A percentile compares a stretch with the other conserved stretches of the same genome.
These are phyloP conservation scores for Acanthococcus lagerstroemiae DNA, from an alignment of 2,888 invertebrate species.

Conservation along the genomic window DNA sequence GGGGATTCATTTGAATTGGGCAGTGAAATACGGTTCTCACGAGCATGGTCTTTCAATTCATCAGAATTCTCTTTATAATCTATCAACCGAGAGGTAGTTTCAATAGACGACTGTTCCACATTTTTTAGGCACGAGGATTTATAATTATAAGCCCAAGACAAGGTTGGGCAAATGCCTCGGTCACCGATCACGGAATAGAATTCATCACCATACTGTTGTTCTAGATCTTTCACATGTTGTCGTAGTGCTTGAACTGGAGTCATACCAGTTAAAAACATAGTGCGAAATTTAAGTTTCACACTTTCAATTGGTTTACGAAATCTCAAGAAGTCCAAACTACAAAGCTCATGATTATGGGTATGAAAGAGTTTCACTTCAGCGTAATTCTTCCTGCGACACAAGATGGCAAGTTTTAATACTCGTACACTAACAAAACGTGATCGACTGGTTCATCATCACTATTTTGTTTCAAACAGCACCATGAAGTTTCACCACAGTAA, in stretches of 20 bases:
- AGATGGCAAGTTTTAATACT: too few species aligned
- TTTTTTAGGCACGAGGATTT: background rate
- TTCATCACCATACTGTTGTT: conserved; percentile 9
- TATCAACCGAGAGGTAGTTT: too few species aligned
- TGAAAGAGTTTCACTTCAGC: too few species aligned
- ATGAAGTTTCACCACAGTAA: too few species aligned
- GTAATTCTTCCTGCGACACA: too few species aligned
- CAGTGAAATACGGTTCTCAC: background rate
- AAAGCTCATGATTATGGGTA: too few species aligned
- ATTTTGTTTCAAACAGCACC: too few species aligned
- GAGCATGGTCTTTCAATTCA: too few species aligned
- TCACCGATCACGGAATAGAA: background rate
- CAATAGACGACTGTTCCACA: background rate
- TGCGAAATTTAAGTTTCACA: background rate
- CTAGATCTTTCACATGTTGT: conserved; percentile 11
- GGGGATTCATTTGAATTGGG: too few species aligned
- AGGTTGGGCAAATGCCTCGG: conserved; percentile 8
- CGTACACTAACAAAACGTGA: too few species aligned
- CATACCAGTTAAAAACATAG: conserved; percentile 10
- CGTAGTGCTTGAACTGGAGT: conserved; percentile 1
- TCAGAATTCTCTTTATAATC: too few species aligned
- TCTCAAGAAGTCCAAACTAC: conserved; percentile 2
- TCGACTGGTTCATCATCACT: too few species aligned
- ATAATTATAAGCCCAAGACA: conserved; percentile 8
- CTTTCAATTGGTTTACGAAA: conserved; percentile 5